Base-by-base conservation (phyloP, 1,140 invertebrate species). In the Diploscapter pachys region DNA sequence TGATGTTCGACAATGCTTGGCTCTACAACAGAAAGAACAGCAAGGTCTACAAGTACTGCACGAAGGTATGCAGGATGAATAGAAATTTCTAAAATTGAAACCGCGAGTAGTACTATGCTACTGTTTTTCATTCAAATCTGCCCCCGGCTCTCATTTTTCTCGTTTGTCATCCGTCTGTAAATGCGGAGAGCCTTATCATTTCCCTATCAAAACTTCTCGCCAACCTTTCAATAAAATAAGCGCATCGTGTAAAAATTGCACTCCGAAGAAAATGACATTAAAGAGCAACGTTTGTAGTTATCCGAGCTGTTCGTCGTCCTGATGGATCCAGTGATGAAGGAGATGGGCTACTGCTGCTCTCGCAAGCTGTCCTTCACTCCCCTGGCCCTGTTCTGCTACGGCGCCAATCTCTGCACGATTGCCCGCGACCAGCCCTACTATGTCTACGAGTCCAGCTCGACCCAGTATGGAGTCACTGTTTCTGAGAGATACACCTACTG, bases 1-100 rank as follows among this genome's bases (percentile, higher is more conserved):
- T 99, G 55, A 99, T 99, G 96, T 98, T 99, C 86, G 95, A 99
- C 79, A 99, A 99, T 88, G 97, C 97, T 13, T 99, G 96, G 96
- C 88, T 98, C 4, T 99, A 99, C 86, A 99, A 99, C 87, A 91
- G 93, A 74, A 99, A 99, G 88, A 96, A 94, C 50, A 98, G 96
- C 0, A 89, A 92, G 81, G 97, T 99, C 53, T 99, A 99, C 88
- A 92, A 93, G 89, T 96, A 93, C 87, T 97, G 95, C 88, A 95
- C 95, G 78, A 99, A 98, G 91, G 94, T 98, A 88, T 88, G 86
- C 68, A 31, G 31, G 31, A 31, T 31, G 31, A 31, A 31, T 0
- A 31, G 31, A 31, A 31, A 31, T 31, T 31, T 31, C 31, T 31
- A 31, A 31, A 31, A 31, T 31, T 31, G 31, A 1, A 0, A 31